phyloP scores from a whole-genome alignment of 1,140 invertebrate genomes.

The Drosophila bipectinata region DNA sequence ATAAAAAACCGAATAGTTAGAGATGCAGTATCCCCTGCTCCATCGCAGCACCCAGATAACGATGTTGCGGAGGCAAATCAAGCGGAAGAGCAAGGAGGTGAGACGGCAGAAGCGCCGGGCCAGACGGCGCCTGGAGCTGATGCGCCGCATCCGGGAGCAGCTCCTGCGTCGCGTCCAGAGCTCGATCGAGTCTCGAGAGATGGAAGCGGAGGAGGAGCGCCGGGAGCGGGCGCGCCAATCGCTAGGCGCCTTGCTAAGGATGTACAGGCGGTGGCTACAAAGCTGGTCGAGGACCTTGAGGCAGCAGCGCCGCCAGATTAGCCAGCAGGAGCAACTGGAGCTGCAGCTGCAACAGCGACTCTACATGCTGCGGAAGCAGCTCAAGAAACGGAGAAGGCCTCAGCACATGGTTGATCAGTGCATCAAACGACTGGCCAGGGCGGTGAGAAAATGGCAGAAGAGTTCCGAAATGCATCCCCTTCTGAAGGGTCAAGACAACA shows the following conservation, averaged over 20 bases:
- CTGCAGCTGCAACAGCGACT: not conserved
- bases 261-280: constrained; percentile 23
- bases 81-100: constrained; percentile 24
- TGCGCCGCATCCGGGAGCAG: constrained; percentile 22
- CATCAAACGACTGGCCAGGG: not conserved
- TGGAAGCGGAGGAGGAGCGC: not conserved
- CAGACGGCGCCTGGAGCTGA: not conserved
- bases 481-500: not conserved
- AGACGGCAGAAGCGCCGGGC: not conserved
- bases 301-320: constrained; percentile 8
- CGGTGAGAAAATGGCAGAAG: constrained; percentile 10
- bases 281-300: constrained; percentile 22
- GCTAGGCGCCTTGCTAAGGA: not conserved
- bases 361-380: constrained; percentile 8
- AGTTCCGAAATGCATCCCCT: not conserved
- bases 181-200: constrained; percentile 6
- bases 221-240: not conserved
- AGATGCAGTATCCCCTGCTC: constrained; percentile 30
- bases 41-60: constrained; percentile 31
- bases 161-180: constrained; percentile 11
- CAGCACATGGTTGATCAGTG: constrained; percentile 5
- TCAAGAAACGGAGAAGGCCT: not conserved
- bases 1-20: not conserved
- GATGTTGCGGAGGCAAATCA: constrained; percentile 34
- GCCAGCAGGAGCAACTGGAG: constrained; percentile 11